Percentiles rank a stretch among this genome's conserved stretches.
These are phyloP conservation scores for Steromphala cineraria DNA, from an alignment of 2,888 invertebrate genomes.

Conservation along the genomic window DNA sequence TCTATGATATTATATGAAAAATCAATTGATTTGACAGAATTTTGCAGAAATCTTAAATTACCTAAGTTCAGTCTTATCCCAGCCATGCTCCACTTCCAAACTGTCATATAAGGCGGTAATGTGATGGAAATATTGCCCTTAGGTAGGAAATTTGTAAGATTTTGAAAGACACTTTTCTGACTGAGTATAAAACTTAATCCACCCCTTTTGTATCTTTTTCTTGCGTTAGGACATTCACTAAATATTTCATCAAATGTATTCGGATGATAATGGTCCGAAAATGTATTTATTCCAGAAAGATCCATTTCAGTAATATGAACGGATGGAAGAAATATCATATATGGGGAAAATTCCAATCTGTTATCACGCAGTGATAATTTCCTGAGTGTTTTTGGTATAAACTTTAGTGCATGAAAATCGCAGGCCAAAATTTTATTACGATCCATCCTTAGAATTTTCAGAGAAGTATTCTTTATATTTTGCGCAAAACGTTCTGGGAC, in stretches of 20 bases:
- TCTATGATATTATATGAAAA: slow-evolving; percentile 4
- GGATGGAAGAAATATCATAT: not conserved
- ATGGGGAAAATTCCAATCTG: not conserved
- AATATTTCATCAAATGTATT: not conserved
- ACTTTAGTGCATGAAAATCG: not conserved
- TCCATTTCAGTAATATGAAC: not conserved
- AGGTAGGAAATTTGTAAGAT: too few species aligned
- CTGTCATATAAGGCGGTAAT: slow-evolving; percentile 1
- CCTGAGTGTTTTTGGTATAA: not conserved
- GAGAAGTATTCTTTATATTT: not conserved
- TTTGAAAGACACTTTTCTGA: too few species aligned
- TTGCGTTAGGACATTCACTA: not conserved
- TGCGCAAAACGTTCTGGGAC: not conserved
- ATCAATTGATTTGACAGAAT: not conserved
- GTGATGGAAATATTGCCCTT: not conserved
- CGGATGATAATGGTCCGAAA: not conserved
- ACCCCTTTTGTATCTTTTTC: too few species aligned
- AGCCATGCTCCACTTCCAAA: not conserved
- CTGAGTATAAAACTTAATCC: too few species aligned
- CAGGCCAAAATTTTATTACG: not conserved
- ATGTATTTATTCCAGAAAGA: not conserved
- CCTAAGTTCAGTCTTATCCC: not conserved
- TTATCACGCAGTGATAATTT: not conserved
- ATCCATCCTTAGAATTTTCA: not conserved
- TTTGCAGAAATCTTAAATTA: not conserved